Evolutionary conservation across 2,888 invertebrate species (phyloP).

Genomic region (Coecobrya sp.): DNA sequence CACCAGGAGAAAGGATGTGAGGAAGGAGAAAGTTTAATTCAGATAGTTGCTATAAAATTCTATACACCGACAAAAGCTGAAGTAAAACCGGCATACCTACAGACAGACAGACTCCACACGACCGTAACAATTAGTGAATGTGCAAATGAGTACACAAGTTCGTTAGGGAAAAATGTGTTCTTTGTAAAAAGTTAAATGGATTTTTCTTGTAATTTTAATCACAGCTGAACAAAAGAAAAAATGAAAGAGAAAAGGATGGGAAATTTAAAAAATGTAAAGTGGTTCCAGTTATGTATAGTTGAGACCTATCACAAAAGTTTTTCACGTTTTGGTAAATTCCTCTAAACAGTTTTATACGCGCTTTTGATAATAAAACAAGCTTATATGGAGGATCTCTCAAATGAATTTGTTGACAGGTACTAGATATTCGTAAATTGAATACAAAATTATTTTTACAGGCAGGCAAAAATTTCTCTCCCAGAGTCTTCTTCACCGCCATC

Average conservation of each 20-base stretch:
- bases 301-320: no score
- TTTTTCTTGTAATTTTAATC: conserved; percentile 82
- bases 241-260: conserved; percentile 40
- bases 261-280: no score
- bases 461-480: not conserved
- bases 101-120: not conserved
- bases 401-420: no score
- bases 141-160: conserved; percentile 75
- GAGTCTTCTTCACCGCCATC: not conserved
- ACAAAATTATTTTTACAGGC: no score
- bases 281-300: no score
- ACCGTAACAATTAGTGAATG: conserved; percentile 83
- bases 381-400: no score
- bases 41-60: not conserved
- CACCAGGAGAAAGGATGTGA: no score
- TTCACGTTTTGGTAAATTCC: no score
- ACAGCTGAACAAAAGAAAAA: not conserved
- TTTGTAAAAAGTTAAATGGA: conserved; percentile 84
- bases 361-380: no score
- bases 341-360: no score
- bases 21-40: conserved; percentile 13
- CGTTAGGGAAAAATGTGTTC: conserved; percentile 75
- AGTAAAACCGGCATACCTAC: not conserved
- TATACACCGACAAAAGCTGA: not conserved
- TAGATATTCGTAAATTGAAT: no score